Evolutionary conservation across 2,888 invertebrate genomes (phyloP).

Genomic region (Conomelus anceps): DNA sequence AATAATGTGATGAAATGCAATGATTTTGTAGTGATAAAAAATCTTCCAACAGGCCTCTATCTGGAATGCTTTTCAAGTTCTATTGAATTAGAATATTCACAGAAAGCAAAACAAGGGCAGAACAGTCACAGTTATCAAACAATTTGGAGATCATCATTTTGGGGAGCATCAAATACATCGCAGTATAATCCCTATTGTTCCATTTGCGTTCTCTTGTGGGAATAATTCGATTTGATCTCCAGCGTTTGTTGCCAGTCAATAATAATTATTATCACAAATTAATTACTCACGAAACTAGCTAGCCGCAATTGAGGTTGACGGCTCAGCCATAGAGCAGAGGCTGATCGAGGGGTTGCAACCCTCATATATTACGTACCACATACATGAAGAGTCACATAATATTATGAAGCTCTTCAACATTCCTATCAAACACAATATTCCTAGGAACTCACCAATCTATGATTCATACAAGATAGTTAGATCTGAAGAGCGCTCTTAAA

Average conservation of each 20-base stretch:
- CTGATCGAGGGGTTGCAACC: background rate
- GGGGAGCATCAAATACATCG: too few species aligned
- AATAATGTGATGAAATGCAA: too few species aligned
- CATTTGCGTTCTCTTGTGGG: background rate
- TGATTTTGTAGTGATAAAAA: too few species aligned
- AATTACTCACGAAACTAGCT: background rate
- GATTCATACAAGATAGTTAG: background rate
- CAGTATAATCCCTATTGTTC: background rate
- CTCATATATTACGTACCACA: background rate
- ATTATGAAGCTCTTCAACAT: background rate
- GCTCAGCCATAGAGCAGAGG: background rate
- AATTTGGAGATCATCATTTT: background rate
- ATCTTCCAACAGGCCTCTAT: too few species aligned
- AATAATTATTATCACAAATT: background rate
- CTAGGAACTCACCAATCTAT: too few species aligned
- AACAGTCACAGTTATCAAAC: too few species aligned
- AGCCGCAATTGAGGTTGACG: background rate
- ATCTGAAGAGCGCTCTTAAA: background rate
- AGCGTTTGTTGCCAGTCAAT: background rate
- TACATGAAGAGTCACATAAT: background rate
- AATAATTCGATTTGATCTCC: background rate
- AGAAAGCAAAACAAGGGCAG: too few species aligned
- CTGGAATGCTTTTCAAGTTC: too few species aligned
- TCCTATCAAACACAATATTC: too few species aligned
- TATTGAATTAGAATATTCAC: too few species aligned